phyloP scores from a whole-genome alignment of 2,797 vertebrate genomes.

The Chromobotia macracanthus region DNA sequence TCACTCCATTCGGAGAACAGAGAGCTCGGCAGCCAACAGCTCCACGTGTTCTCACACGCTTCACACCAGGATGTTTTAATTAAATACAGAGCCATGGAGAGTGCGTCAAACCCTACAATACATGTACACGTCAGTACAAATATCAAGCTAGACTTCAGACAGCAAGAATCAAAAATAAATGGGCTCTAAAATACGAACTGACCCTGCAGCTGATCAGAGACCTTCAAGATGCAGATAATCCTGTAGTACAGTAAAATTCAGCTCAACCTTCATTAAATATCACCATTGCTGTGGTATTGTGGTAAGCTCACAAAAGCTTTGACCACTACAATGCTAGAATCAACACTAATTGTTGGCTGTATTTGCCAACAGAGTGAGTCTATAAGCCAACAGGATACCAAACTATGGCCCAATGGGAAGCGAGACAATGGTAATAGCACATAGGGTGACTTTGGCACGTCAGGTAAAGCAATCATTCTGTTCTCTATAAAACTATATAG shows the following conservation, averaged over 20 bases:
- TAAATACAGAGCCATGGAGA: conserved; percentile 12
- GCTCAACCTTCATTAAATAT: conserved; percentile 27
- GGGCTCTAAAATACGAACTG: neutral
- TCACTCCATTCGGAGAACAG: conserved; percentile 40
- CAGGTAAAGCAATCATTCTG: neutral
- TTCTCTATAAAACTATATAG: too few relatives aligned
- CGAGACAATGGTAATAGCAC: conserved; percentile 14
- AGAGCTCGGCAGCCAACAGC: neutral
- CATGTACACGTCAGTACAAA: neutral
- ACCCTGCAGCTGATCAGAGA: neutral
- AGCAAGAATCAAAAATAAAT: neutral
- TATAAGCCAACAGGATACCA: conserved; percentile 23
- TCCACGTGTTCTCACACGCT: neutral
- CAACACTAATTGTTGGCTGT: conserved; percentile 31
- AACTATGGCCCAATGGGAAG: conserved; percentile 12
- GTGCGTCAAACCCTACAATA: neutral
- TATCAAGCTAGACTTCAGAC: neutral
- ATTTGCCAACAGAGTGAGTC: conserved; percentile 22
- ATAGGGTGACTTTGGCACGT: neutral
- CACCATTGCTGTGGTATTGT: neutral
- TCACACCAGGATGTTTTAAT: conserved; percentile 30
- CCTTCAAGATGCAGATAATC: neutral
- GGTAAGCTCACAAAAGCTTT: conserved; percentile 11
- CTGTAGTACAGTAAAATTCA: conserved; percentile 16
- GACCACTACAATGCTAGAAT: conserved; percentile 28